phyloP scores from a whole-genome alignment of 1,140 invertebrate genomes.

The Pogonomyrmex californicus region DNA sequence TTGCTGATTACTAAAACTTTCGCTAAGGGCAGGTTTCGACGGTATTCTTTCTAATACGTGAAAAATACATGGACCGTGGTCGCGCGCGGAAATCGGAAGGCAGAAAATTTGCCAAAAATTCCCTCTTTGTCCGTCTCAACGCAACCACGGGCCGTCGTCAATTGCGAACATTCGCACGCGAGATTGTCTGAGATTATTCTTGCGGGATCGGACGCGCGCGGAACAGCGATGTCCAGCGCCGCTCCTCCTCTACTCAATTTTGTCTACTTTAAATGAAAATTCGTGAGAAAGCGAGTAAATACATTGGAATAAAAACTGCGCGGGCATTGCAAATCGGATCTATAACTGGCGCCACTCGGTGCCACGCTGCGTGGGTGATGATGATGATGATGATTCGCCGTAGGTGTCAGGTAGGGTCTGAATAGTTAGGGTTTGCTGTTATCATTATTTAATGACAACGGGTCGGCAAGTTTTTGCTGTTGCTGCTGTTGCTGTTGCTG shows the following conservation, averaged over 20 bases:
- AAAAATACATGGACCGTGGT: slow-evolving; percentile 58
- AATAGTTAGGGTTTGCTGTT: slow-evolving; percentile 87
- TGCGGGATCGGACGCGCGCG: slow-evolving; percentile 20
- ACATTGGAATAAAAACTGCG: slow-evolving; percentile 83
- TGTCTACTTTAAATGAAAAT: slow-evolving; percentile 84
- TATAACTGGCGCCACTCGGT: slow-evolving; percentile 69
- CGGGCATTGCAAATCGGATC: slow-evolving; percentile 79
- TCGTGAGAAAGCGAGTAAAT: slow-evolving; percentile 84
- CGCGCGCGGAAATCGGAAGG: slow-evolving; percentile 37
- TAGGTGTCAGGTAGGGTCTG: slow-evolving; percentile 84
- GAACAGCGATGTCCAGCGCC: slow-evolving; percentile 29
- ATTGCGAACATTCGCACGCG: slow-evolving; percentile 53
- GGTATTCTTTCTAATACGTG: slow-evolving; percentile 10
- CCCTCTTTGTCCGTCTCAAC: background rate
- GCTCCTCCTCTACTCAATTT: background rate
- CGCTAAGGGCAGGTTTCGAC: slow-evolving; percentile 36
- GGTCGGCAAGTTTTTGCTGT: slow-evolving; percentile 83
- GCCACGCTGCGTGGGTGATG: slow-evolving; percentile 63
- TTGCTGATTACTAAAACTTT: slow-evolving; percentile 55
- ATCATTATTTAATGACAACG: slow-evolving; percentile 87
- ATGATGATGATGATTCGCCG: slow-evolving; percentile 59
- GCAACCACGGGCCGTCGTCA: slow-evolving; percentile 30
- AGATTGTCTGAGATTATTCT: slow-evolving; percentile 72
- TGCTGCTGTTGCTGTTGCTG: slow-evolving; percentile 65
- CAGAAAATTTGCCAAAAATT: background rate